Percentiles rank a stretch among this genome's conserved stretches.
Evolutionary conservation across 2,797 vertebrate species (phyloP).

Genomic region (Rhabdomys pumilio): DNA sequence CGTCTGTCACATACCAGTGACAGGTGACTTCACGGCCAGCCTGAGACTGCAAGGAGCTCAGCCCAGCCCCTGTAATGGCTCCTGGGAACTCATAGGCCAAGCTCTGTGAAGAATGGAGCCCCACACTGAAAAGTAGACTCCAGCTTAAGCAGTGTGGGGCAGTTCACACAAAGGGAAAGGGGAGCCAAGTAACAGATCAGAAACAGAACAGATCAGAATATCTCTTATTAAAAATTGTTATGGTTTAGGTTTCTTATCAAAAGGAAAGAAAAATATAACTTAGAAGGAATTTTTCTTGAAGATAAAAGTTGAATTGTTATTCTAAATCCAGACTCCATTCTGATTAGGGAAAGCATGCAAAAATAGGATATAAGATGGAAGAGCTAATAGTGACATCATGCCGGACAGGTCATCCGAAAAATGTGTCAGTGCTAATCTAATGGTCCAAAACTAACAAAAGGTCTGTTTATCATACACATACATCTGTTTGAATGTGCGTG

Average conservation of each 20-base stretch:
- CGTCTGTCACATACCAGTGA: background rate
- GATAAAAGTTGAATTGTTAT: constrained; percentile 1
- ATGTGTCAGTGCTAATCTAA: background rate
- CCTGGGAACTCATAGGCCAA: background rate
- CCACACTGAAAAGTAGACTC: constrained; percentile 1
- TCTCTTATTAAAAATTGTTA: background rate
- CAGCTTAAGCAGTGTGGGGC: background rate
- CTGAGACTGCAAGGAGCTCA: background rate
- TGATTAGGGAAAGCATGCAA: constrained; percentile 47
- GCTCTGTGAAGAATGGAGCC: background rate
- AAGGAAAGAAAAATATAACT: background rate
- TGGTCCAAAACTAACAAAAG: constrained; percentile 42
- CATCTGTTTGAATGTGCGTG: background rate
- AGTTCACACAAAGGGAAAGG: constrained; percentile 4
- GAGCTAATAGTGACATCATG: constrained; percentile 6
- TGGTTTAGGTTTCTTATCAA: constrained; percentile 29
- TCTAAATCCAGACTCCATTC: constrained; percentile 46
- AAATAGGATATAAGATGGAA: constrained; percentile 46
- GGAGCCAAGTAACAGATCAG: background rate
- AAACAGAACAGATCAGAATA: constrained; percentile 4
- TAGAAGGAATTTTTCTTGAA: constrained; percentile 2
- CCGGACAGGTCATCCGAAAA: background rate
- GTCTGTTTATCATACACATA: background rate
- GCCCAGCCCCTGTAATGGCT: background rate
- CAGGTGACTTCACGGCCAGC: background rate